Conservation (phyloP, 2,888 invertebrate species). For the Norana najaformis region DNA sequence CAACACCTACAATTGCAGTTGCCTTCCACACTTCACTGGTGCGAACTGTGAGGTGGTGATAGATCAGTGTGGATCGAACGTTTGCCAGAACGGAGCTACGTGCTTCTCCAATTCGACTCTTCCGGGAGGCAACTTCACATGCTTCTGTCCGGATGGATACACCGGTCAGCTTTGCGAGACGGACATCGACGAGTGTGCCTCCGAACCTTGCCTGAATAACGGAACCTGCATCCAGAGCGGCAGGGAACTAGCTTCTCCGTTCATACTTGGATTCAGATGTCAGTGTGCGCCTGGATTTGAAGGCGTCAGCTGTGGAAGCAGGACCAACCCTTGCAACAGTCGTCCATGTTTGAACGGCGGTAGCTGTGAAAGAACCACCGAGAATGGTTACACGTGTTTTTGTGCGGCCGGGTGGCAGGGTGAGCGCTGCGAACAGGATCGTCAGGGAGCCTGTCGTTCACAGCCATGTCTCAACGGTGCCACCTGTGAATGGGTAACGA, state of each 20-base stretch:
- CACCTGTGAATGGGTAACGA: slow-evolving; percentile 37
- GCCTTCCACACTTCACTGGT: slow-evolving; percentile 48
- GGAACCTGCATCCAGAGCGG: slow-evolving; percentile 35
- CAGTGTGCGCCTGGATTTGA: slow-evolving; percentile 34
- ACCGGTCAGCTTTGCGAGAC: slow-evolving; percentile 53
- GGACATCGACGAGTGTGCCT: slow-evolving; percentile 78
- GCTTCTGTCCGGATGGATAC: slow-evolving; percentile 49
- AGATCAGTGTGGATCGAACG: slow-evolving; percentile 37
- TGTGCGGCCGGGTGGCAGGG: slow-evolving; percentile 45
- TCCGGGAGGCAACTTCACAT: slow-evolving; percentile 65
- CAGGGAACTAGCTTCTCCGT: slow-evolving; percentile 67
- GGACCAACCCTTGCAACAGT: slow-evolving; percentile 35
- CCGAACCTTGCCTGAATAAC: slow-evolving; percentile 32
- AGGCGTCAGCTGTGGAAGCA: slow-evolving; percentile 34
- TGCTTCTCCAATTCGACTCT: slow-evolving; percentile 47
- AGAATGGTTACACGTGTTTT: slow-evolving; percentile 47
- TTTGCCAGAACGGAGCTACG: slow-evolving; percentile 36
- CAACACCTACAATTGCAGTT: slow-evolving; percentile 35
- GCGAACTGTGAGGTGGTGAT: slow-evolving; percentile 49
- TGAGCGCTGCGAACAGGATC: slow-evolving; percentile 41
- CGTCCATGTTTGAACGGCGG: slow-evolving; percentile 46
- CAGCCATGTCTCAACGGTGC: slow-evolving; percentile 37
- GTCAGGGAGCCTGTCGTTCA: slow-evolving; percentile 46
- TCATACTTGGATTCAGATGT: slow-evolving; percentile 57
- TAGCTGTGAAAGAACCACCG: slow-evolving; percentile 64